Base-by-base conservation (phyloP, 2,888 invertebrate species). In the Patella pellucida region DNA sequence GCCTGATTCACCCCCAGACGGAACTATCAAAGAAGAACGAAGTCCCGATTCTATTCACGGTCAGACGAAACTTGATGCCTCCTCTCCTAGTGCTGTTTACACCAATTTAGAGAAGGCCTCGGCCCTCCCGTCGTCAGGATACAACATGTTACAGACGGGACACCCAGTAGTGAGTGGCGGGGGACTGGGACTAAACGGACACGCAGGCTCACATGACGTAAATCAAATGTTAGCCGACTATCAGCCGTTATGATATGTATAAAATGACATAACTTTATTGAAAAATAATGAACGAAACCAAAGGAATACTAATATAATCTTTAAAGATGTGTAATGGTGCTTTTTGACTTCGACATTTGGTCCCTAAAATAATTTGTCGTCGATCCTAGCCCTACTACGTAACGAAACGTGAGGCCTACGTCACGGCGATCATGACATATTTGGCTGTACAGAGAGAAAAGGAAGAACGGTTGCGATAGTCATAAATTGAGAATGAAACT, bases 91-190 rank as follows among this genome's bases (percentile, higher is more conserved):
- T 69, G 80, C 83, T 74, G 82, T 86, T 68, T 87, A 85, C 76
- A 83, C 86, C 54, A 85, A 87, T 76, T 80, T 87, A 76, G 85
- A 86, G 77, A 86, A 86, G 78, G 83, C 86, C n/a, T 70, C 76
- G n/a, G 54, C 68, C 52, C 23, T 77, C 52, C 74, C 74, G 14
- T 52, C 69, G 52, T 69, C 54, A 51, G 62, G 50, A 50, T 69
- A 69, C 31, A 69, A 69, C 31, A 69, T 69, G 69, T 69, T 54
- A 52, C 69, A 69, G 74, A 41, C 69, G 41, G 69, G 69, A 7
- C 68, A 74, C 56, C 69, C 52, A 15, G 56, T 52, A 9, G 52
- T 52, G 52, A 54, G 23, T n/a, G 69, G 73, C 14, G 69, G 52
- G 31, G 69, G 69, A 50, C 5, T 69, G 19, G 69, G 69, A 51